Evolutionary conservation across 2,888 invertebrate genomes (phyloP).

Genomic region (Meliscaeva auricollis): DNA sequence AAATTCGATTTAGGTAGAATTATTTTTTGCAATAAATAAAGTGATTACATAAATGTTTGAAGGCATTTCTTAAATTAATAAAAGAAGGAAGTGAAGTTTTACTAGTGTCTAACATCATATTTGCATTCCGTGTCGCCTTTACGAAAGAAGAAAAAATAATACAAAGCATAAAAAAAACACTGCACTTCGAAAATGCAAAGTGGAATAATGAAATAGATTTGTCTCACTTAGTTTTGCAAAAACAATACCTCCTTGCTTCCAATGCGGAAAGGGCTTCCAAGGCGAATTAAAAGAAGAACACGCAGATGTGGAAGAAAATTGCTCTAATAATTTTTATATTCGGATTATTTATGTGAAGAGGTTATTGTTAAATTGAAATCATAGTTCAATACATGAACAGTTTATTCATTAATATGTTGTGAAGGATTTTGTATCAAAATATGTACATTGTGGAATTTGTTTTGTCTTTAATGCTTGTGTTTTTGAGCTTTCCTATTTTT

Average conservation of each 20-base stretch:
- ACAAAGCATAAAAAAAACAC: slow-evolving; percentile 26
- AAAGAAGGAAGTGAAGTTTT: background rate
- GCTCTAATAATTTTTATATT: slow-evolving; percentile 23
- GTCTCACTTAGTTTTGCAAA: slow-evolving; percentile 30
- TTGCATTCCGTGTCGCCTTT: background rate
- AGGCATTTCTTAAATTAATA: background rate
- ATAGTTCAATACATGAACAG: too few species aligned
- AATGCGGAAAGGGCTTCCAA: slow-evolving; percentile 23
- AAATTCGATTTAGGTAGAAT: too few species aligned
- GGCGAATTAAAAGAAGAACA: slow-evolving; percentile 54
- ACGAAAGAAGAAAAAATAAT: slow-evolving; percentile 1
- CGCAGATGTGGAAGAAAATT: slow-evolving; percentile 38
- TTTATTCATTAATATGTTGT: background rate
- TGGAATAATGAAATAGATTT: slow-evolving; percentile 30
- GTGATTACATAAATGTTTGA: background rate
- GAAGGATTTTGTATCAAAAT: background rate
- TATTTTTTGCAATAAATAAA: background rate
- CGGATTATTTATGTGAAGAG: background rate
- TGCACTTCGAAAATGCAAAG: slow-evolving; percentile 54
- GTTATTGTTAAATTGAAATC: background rate
- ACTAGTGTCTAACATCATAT: background rate
- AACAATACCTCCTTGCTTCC: background rate
- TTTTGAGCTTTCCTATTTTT: slow-evolving; percentile 1
- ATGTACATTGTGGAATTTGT: background rate
- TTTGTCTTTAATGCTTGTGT: slow-evolving; percentile 17